Conservation (phyloP, 2,888 invertebrate species). For the Nineta flava region DNA sequence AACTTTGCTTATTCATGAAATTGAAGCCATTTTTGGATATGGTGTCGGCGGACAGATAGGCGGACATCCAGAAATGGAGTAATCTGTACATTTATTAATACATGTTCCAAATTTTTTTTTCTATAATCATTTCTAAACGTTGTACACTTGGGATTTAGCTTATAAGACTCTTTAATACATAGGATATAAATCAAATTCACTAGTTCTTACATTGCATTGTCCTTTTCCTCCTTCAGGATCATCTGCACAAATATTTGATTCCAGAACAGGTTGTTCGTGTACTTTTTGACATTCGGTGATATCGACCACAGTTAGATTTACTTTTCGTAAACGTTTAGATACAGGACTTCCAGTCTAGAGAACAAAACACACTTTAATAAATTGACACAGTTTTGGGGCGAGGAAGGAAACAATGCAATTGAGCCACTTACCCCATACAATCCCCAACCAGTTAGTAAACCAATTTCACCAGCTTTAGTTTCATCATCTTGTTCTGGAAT, state of each 20-base stretch:
- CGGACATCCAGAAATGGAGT: no score
- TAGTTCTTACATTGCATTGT: conserved; percentile 30
- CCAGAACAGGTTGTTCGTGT: background rate
- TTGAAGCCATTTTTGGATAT: no score
- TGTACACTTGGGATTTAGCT: no score
- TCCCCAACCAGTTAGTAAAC: background rate
- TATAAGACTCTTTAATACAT: no score
- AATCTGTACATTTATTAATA: no score
- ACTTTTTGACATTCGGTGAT: background rate
- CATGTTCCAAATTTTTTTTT: no score
- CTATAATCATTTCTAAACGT: no score
- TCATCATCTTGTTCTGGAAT: background rate
- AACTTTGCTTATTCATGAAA: no score
- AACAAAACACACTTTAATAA: background rate
- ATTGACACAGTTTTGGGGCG: background rate
- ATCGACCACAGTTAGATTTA: background rate
- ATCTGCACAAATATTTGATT: background rate
- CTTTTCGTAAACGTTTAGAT: background rate
- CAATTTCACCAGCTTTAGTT: background rate
- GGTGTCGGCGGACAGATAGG: no score
- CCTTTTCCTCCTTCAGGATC: conserved; percentile 26
- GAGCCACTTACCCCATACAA: background rate
- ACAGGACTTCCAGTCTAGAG: background rate
- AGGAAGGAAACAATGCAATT: background rate
- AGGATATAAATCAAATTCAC: no score